A percentile compares a stretch with the other conserved stretches of the same genome.
Conservation (phyloP, 2,888 invertebrate genomes). For the Morpho achilles region DNA sequence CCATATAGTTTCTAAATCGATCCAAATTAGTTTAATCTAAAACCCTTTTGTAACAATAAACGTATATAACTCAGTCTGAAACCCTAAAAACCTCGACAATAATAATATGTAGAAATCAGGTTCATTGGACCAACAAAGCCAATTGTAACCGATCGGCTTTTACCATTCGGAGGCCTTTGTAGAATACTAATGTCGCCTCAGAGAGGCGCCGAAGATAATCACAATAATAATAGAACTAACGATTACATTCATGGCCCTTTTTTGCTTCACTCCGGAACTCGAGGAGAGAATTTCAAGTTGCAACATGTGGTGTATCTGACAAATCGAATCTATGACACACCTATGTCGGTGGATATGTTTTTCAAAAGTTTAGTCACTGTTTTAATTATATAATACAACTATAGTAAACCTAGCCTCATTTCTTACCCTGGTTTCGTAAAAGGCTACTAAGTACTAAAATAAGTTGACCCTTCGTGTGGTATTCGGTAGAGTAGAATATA, state of each 20-base stretch:
- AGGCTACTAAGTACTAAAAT: too few species aligned
- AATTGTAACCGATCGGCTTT: constrained; percentile 19
- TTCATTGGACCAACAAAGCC: constrained; percentile 26
- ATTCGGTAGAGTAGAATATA: too few species aligned
- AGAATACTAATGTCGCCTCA: constrained; percentile 22
- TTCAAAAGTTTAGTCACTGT: not conserved
- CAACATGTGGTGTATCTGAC: not conserved
- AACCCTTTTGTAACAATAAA: too few species aligned
- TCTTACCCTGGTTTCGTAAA: too few species aligned
- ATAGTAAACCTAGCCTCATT: too few species aligned
- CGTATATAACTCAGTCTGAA: too few species aligned
- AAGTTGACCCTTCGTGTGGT: too few species aligned
- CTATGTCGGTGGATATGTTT: not conserved
- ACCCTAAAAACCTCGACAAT: constrained; percentile 10
- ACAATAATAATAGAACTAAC: constrained; percentile 19
- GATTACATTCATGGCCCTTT: constrained; percentile 17
- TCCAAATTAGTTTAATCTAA: too few species aligned
- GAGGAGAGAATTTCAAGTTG: constrained; percentile 10
- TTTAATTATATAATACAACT: not conserved
- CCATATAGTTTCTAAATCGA: too few species aligned
- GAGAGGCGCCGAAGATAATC: constrained; percentile 17
- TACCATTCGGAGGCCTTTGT: constrained; percentile 13
- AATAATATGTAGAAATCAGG: constrained; percentile 16
- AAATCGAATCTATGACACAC: constrained; percentile 2
- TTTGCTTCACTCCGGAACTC: constrained; percentile 10